Conservation (phyloP, 37 sponge, comb jelly and placozoan species). For the Axinella damicornis region DNA sequence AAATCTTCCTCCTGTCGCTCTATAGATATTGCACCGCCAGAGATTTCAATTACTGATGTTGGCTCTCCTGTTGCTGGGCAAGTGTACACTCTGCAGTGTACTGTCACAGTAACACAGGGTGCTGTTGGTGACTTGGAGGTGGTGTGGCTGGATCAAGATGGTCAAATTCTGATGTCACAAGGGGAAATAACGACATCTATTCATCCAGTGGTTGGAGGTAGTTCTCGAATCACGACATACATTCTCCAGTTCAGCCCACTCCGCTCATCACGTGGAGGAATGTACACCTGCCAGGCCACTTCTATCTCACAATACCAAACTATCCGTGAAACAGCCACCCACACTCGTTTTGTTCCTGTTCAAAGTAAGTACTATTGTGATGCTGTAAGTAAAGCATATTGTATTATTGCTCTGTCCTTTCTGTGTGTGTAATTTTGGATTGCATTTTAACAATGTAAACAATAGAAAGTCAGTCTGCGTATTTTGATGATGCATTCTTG, state of each 20-base stretch:
- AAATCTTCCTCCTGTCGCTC: too few relatives aligned
- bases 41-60: too few relatives aligned
- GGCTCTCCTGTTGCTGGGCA: constrained; percentile 22
- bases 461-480: too few relatives aligned
- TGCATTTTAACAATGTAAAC: too few relatives aligned
- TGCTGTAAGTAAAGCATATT: too few relatives aligned
- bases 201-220: constrained; percentile 4
- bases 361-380: constrained; percentile 29
- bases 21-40: too few relatives aligned
- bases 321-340: background rate
- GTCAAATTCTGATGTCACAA: background rate
- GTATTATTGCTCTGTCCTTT: too few relatives aligned
- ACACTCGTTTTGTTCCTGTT: background rate
- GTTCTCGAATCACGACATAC: constrained; percentile 19
- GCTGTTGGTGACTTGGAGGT: background rate
- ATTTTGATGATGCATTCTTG: too few relatives aligned
- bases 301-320: constrained; percentile 5
- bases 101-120: background rate
- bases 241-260: constrained; percentile 13
- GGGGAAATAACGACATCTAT: constrained; percentile 15
- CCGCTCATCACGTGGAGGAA: constrained; percentile 20
- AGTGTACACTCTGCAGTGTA: constrained; percentile 1
- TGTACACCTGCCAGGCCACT: constrained; percentile 10
- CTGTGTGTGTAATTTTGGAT: too few relatives aligned
- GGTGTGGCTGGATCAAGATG: constrained; percentile 8